Conservation (phyloP, 2,113 vertebrate genomes). For the Pontoporia blainvillei region DNA sequence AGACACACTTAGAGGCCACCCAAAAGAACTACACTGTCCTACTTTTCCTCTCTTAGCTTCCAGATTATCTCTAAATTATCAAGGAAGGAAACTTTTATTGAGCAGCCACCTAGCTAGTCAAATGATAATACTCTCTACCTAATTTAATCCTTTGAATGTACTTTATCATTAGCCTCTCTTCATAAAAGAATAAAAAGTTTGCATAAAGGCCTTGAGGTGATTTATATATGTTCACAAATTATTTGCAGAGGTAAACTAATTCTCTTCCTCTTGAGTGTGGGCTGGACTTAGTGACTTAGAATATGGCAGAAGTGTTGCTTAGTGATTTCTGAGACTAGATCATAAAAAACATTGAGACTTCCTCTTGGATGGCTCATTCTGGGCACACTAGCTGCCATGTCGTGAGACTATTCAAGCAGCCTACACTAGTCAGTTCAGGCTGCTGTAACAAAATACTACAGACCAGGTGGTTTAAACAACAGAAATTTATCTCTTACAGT, state of each 20-base stretch:
- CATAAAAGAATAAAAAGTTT: background rate
- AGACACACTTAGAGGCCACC: background rate
- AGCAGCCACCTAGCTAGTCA: background rate
- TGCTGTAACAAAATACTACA: background rate
- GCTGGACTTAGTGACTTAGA: background rate
- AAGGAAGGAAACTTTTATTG: background rate
- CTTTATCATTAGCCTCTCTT: background rate
- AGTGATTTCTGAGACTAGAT: background rate
- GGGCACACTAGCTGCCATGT: background rate
- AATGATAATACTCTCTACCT: background rate
- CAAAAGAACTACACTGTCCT: background rate
- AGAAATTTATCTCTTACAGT: background rate
- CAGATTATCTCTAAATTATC: background rate
- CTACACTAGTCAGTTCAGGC: background rate
- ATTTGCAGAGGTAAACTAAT: background rate
- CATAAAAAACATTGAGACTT: background rate
- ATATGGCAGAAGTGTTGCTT: background rate
- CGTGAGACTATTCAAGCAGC: background rate
- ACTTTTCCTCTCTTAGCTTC: background rate
- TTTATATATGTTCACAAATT: slow-evolving; percentile 30
- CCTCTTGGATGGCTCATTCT: background rate
- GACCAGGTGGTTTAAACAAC: background rate
- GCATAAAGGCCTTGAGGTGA: background rate
- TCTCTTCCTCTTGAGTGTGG: background rate
- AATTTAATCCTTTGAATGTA: background rate